Percentiles rank a stretch among this genome's conserved stretches.
These are phyloP conservation scores for Mesembrinibis cayennensis DNA, from an alignment of 2,113 vertebrate species.

Conservation along the genomic window DNA sequence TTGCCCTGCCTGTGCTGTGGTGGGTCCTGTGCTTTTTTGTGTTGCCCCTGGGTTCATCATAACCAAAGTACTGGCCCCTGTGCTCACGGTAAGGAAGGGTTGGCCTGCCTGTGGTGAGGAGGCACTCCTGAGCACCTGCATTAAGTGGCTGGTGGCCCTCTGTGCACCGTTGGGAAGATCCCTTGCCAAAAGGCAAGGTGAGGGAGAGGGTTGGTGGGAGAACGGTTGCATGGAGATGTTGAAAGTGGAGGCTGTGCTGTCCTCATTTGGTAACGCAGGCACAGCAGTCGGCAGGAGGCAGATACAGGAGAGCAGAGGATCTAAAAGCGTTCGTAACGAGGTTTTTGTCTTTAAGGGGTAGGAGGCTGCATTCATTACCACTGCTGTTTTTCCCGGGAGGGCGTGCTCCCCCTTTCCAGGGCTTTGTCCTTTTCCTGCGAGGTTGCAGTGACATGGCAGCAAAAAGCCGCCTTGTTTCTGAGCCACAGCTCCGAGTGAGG, in stretches of 20 bases:
- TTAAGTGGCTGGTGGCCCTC: not conserved
- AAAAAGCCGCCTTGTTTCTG: not conserved
- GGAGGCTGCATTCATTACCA: not conserved
- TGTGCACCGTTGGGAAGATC: not conserved
- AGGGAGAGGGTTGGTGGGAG: not conserved
- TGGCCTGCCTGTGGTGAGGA: not conserved
- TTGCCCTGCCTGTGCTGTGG: not conserved
- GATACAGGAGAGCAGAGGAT: not conserved
- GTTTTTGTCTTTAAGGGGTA: not conserved
- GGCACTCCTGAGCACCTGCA: no score
- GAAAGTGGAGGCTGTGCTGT: not conserved
- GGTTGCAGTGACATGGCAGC: not conserved
- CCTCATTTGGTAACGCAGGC: not conserved
- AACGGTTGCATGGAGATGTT: rapidly evolving
- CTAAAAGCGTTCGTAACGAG: not conserved
- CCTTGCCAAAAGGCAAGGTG: not conserved
- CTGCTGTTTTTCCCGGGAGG: not conserved
- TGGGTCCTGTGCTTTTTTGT: not conserved
- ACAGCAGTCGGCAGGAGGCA: rapidly evolving
- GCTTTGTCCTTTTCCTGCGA: not conserved
- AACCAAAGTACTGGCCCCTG: not conserved
- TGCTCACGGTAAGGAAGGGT: not conserved
- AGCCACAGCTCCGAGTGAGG: not conserved
- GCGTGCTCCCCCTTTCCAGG: not conserved
- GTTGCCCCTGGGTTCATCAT: not conserved